Base-by-base conservation (phyloP, 2,888 invertebrate genomes). In the Cheilosia grossa region DNA sequence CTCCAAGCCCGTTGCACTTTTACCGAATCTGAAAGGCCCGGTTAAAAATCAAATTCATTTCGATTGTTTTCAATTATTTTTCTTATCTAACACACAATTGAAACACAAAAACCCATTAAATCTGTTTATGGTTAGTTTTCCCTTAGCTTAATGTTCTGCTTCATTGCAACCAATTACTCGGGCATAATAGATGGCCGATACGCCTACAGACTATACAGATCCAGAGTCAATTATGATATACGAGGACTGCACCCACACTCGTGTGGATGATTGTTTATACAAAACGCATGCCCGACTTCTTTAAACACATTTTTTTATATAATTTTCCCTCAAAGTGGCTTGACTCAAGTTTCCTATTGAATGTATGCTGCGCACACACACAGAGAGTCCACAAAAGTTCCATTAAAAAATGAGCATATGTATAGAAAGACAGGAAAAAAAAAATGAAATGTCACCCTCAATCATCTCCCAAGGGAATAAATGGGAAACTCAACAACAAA, bases 61-160 rank as follows among this genome's bases (percentile, higher is more conserved):
- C 33, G 69, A 74, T 63, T 69, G 42, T 42, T 15, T 74, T 73
- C 59, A 67, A 74, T 80, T 74, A 80, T 47, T 74, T 80, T 61
- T 37, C 80, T 74, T 74, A 80, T 80, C 74, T 37, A 17, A 67
- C 37, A 67, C 53, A 59, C 4, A n/a, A 74, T 49, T 49, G 47
- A 33, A 75, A 56, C 21, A 56, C 21, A 19, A 63, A 72, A 69
- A 63, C 63, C 75, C 75, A 81, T 81, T 75, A 69, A 77, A 77
- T 63, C 77, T 44, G 64, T 81, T 75, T 75, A 64, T 75, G 69
- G 27, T 73, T 63, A 69, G 69, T 51, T 30, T 53, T 49, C 7
- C n/a, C n/a, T 30, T 54, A 2, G 42, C 47, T 61, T 40, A 30
- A 21, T 44, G 58, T 51, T 81, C 75, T 51, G 37, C 51, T 58